phyloP scores from a whole-genome alignment of 92 coral and sea anemone genomes.

The Epizoanthus scotinus region DNA sequence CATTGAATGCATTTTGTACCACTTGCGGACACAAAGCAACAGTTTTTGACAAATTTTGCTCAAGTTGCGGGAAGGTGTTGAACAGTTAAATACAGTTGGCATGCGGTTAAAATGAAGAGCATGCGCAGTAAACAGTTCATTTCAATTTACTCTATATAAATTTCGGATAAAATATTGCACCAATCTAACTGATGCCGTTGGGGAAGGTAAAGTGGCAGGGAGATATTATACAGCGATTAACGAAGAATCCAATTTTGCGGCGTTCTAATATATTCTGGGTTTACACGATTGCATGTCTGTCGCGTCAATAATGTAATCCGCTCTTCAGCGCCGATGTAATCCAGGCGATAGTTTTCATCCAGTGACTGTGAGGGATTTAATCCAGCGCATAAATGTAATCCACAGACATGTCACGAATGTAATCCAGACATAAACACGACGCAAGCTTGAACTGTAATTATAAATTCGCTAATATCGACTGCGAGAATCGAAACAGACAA shows the following conservation, averaged over 20 bases:
- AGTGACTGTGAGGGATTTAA: too few species aligned
- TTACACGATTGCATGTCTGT: too few species aligned
- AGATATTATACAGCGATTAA: not conserved
- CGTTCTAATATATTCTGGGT: not conserved
- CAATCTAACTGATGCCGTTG: not conserved
- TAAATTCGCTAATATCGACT: not conserved
- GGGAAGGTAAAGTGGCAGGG: not conserved
- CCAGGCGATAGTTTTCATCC: too few species aligned
- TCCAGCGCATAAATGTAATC: not conserved
- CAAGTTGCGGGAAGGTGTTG: constrained; percentile 74
- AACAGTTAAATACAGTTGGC: constrained; percentile 17
- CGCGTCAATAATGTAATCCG: not conserved
- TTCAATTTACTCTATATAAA: not conserved
- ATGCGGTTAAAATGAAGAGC: not conserved
- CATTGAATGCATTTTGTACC: constrained; percentile 77
- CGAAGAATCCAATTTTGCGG: too few species aligned
- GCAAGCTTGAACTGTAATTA: not conserved
- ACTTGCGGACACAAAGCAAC: constrained; percentile 84
- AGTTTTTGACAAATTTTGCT: constrained; percentile 87
- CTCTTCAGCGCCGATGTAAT: not conserved
- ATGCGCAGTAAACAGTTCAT: not conserved
- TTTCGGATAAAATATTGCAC: not conserved
- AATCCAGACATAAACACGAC: not conserved
- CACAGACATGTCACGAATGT: not conserved
- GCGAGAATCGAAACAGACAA: too few species aligned